Conservation (phyloP, 2,113 vertebrate species). For the Piprites chloris region DNA sequence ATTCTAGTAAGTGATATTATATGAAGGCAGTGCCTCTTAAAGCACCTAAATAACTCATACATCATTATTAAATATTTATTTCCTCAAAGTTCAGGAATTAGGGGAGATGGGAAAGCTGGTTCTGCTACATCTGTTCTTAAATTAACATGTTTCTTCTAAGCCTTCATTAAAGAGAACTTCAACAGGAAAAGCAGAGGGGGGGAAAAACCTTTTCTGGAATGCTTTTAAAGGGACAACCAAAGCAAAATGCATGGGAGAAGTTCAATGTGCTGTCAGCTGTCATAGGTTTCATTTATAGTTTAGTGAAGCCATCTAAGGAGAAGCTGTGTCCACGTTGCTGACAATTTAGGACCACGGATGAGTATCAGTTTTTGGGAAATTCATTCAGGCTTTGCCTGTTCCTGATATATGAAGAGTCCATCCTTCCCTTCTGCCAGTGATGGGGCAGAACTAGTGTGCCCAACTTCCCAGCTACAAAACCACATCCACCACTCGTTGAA, state of each 20-base stretch:
- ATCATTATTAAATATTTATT: not conserved
- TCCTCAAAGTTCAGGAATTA: not conserved
- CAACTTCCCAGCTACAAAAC: fast-evolving
- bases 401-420: not conserved
- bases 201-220: not conserved
- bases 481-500: not conserved
- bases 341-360: not conserved
- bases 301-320: not conserved
- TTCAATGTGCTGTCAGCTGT: not conserved
- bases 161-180: not conserved
- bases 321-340: not conserved
- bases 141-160: not conserved
- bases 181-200: not conserved
- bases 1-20: not conserved
- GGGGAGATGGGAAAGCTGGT: not conserved
- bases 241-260: not conserved
- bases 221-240: not conserved
- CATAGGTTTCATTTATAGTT: fast-evolving
- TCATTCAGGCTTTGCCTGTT: not conserved
- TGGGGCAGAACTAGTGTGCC: not conserved
- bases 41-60: not conserved
- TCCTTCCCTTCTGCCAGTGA: not conserved
- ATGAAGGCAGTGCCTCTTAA: not conserved
- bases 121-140: not conserved
- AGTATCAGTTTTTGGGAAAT: not conserved